phyloP scores from a whole-genome alignment of 1,140 invertebrate genomes.

The Magallana ariakensis region DNA sequence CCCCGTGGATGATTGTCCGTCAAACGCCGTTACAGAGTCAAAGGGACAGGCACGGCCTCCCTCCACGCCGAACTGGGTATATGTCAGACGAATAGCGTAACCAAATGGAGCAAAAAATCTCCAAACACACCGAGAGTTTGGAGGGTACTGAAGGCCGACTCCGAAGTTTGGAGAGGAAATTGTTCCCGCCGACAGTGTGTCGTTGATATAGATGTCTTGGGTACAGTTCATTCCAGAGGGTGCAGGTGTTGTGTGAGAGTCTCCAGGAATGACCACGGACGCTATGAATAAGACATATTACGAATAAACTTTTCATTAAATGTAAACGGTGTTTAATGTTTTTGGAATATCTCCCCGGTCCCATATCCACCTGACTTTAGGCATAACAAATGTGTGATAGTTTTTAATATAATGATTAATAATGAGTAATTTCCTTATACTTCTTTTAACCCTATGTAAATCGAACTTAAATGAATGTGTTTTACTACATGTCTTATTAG shows the following conservation, averaged over 20 bases:
- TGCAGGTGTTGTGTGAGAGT: constrained; percentile 9
- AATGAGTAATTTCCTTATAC: too few species aligned
- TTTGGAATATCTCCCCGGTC: too few species aligned
- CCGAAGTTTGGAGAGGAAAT: constrained; percentile 44
- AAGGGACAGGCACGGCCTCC: constrained; percentile 33
- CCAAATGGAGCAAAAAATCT: constrained; percentile 47
- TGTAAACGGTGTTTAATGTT: too few species aligned
- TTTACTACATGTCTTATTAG: too few species aligned
- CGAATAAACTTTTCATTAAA: too few species aligned
- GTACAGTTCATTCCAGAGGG: constrained; percentile 7
- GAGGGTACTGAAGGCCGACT: constrained; percentile 27
- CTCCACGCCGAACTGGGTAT: constrained; percentile 46
- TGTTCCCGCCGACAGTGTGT: not conserved
- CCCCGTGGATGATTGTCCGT: constrained; percentile 44
- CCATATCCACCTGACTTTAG: too few species aligned
- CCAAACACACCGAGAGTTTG: constrained; percentile 44
- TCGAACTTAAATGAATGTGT: too few species aligned
- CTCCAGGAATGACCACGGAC: not conserved
- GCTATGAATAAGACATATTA: not conserved
- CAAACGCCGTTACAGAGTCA: constrained; percentile 46
- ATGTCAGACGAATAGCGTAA: constrained; percentile 35
- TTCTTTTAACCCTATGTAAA: too few species aligned
- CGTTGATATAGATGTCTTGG: constrained; percentile 40
- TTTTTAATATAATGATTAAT: too few species aligned
- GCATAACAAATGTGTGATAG: too few species aligned